Evolutionary conservation across 1,140 invertebrate genomes (phyloP), one percentile per base, ranked within the genome.

Genomic region (Drosophila seguyi): DNA sequence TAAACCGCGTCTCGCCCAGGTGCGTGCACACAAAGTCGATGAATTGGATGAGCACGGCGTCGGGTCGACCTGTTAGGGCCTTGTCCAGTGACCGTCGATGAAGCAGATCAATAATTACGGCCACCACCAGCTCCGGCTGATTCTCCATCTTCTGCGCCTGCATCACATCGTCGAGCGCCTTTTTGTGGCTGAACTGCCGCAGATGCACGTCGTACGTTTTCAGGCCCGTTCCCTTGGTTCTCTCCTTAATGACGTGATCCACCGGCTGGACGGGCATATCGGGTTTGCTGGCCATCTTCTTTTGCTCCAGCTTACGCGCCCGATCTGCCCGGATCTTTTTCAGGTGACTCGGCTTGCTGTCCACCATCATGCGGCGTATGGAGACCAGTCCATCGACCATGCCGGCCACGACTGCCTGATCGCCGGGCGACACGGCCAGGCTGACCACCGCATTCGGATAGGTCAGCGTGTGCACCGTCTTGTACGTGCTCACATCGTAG

Each of bases 361-460:
- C 77, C 94, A 93, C 79, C 90, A 97, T 96, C 93, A 96, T 94
- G 90, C 96, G 95, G 71, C 95, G 95, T 25, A 99, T 96, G 6
- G 97, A 98, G 68, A 99, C 95, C 41, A 99, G 93, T 47, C 98
- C 97, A 93, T 98, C 97, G n/a, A 97, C 95, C 96, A 98, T 98
- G 55, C 98, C 98, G 53, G 96, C 96, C 39, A 96, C 97, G 71
- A 99, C 92, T 25, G 96, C 96, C 87, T 97, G 95, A 93, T 99
- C 97, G 90, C 97, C 95, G 65, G 95, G 94, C 93, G 98, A 94
- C 77, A 96, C 94, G 61, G 95, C 98, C 81, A 99, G 93, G 93
- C 97, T 98, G 6, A 99, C 94, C 52, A 99, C 95, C 27, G 97
- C 95, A 94, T 98, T 98, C 8, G 98, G 96, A 93, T 97, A 99